Base-by-base conservation (phyloP, 2,113 vertebrate genomes). In the Grantiella picta region DNA sequence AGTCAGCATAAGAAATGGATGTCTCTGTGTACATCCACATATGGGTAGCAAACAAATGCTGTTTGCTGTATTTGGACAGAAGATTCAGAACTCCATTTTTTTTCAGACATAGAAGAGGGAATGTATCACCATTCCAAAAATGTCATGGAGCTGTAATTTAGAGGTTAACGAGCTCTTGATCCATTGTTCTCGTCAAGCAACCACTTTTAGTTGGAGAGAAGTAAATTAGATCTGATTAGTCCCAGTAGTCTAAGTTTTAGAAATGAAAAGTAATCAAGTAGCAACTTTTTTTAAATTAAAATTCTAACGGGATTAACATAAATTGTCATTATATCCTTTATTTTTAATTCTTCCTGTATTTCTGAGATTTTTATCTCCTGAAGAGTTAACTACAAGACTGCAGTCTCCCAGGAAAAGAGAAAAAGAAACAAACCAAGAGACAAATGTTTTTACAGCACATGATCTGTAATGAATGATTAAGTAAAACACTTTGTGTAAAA, bases 381-480 rank as follows among this genome's bases (percentile, higher is more conserved):
- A 72, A 79, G 57, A 93, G 83, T 91, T 90, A 89, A 90, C 77
- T 56, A 57, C 68, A 84, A 87, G 93, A 82, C 69, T 23, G n/a
- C 56, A 27, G 44, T 38, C 60, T 83, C 87, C 47, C 64, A 45
- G 88, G 85, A 77, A 88, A 92, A 73, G 38, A 77, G 86, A 54
- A 92, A 71, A 92, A 79, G 86, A 96, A 96, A 94, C 94, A 87
- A 91, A 97, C 76, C 71, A 29, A 87, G 94, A 97, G 96, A 97
- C 90, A 96, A 97, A 91, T 96, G 96, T 95, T 98, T 97, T 97
- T 96, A 92, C 94, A 96, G 97, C 93, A 83, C 95, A 96, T 86
- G 97, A 96, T 98, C 98, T 96, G 94, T 98, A 98, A 98, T 98
- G 97, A 98, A 98, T 98, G 98, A 98, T 98, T 98, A 98, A 98